phyloP scores from a whole-genome alignment of 2,113 vertebrate species.

The Malaclemys terrapin region DNA sequence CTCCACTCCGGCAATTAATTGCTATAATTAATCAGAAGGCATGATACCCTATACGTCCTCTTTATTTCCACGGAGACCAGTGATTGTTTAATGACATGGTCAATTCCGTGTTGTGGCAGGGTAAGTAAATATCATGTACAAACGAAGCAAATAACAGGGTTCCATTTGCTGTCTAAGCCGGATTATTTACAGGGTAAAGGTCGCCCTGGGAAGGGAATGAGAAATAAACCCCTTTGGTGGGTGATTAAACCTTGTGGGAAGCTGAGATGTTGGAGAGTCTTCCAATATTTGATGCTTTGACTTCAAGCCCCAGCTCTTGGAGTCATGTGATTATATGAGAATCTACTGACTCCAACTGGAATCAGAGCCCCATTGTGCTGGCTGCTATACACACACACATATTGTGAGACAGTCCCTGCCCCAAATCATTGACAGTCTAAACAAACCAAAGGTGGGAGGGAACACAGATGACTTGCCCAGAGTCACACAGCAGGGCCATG shows the following conservation, averaged over 20 bases:
- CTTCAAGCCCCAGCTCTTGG: neutral
- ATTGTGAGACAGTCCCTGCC: no score
- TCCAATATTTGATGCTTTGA: neutral
- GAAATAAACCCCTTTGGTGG: constrained; percentile 1
- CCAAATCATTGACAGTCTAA: no score
- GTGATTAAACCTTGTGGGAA: neutral
- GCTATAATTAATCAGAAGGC: neutral
- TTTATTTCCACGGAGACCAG: neutral
- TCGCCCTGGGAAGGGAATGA: neutral
- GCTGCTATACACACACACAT: no score
- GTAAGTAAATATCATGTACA: constrained; percentile 15
- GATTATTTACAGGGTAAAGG: neutral
- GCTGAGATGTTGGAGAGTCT: neutral
- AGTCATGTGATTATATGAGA: no score
- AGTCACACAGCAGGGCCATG: no score
- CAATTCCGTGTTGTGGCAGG: neutral
- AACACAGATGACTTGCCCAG: no score
- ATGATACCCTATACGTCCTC: neutral
- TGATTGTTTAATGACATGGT: neutral
- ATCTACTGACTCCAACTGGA: no score
- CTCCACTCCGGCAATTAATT: neutral
- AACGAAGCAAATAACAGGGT: neutral
- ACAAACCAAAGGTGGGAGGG: no score
- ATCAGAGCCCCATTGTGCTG: no score
- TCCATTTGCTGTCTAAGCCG: neutral